Evolutionary conservation across 2,888 invertebrate species (phyloP), one percentile per base, ranked within the genome.

Genomic region (Cephus rjabovi): DNA sequence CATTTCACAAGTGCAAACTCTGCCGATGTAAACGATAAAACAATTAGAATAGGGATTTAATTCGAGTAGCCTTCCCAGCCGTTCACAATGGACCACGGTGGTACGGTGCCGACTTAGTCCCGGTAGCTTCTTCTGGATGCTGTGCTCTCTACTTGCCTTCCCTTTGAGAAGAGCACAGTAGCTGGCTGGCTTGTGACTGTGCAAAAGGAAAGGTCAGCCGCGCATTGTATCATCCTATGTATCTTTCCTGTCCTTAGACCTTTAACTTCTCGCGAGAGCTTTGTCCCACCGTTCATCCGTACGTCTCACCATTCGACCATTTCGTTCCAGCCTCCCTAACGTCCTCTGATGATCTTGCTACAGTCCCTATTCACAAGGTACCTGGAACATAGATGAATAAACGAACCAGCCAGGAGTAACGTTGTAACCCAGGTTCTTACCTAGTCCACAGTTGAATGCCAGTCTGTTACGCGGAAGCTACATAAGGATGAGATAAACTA

Each of bases 381-480:
- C 56, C 56, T 56, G 56, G 56, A 56, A 56, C 56, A 56, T 56
- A 23, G 56, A 56, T 56, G 56, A 56, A 56, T 56, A 56, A 56
- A 56, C 56, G 56, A 56, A 56, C 56, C 23, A 56, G 56, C 56
- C 56, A 56, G 79, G 81, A 78, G 79, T 76, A 75, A 81, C 83
- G 11, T 73, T 82, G 86, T 80, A 85, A 79, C 81, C 79, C 79
- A 80, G 83, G 77, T 84, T 85, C 79, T 84, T 76, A 79, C 80
- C 76, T 75, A 73, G 71, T 77, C 83, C 70, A 77, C 78, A 77
- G 77, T 83, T 83, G 83, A 87, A 85, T 85, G 85, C 83, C 83
- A 82, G 83, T 83, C 84, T 85, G 87, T 87, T 86, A 88, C 87
- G 84, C 88, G 87, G 87, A 87, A 87, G 88, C 56, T 23, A 56